Conservation (phyloP, 2,888 invertebrate genomes). For the Timandra comae region DNA sequence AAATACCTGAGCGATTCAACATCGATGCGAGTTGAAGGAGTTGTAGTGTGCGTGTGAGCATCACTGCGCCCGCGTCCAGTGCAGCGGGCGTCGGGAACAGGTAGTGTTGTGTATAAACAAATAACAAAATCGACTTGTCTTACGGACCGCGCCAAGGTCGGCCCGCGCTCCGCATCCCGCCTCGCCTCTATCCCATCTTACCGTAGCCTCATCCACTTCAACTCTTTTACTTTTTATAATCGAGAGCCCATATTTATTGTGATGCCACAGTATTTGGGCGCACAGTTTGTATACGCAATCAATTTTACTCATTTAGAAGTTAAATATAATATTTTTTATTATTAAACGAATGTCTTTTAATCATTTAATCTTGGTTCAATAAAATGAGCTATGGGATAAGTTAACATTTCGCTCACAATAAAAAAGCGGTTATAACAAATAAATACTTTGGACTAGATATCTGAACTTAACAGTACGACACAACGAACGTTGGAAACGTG, state of each 20-base stretch:
- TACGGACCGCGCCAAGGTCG: slow-evolving; percentile 69
- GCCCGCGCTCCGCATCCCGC: slow-evolving; percentile 35
- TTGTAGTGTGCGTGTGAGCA: slow-evolving; percentile 29
- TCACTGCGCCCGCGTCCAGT: slow-evolving; percentile 28
- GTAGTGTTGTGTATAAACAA: slow-evolving; percentile 76
- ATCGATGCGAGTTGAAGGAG: slow-evolving; percentile 40
- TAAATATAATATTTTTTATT: background rate
- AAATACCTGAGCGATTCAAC: slow-evolving; percentile 64
- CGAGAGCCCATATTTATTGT: slow-evolving; percentile 72
- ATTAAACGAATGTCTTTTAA: background rate
- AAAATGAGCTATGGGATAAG: background rate
- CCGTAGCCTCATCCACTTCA: slow-evolving; percentile 45
- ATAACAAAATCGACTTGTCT: slow-evolving; percentile 76
- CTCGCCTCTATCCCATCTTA: slow-evolving; percentile 33
- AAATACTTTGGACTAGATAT: slow-evolving; percentile 14
- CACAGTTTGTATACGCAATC: slow-evolving; percentile 77
- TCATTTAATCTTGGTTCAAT: background rate
- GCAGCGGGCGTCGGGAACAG: slow-evolving; percentile 43
- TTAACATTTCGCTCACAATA: background rate
- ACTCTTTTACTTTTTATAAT: slow-evolving; percentile 55
- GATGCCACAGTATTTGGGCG: slow-evolving; percentile 73
- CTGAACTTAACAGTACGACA: slow-evolving; percentile 30
- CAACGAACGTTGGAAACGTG: slow-evolving; percentile 38
- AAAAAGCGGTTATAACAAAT: slow-evolving; percentile 12
- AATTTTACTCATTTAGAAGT: slow-evolving; percentile 74